These are phyloP conservation scores for Lysiphlebus fabarum DNA, from an alignment of 1,140 invertebrate species.

Conservation along the genomic window DNA sequence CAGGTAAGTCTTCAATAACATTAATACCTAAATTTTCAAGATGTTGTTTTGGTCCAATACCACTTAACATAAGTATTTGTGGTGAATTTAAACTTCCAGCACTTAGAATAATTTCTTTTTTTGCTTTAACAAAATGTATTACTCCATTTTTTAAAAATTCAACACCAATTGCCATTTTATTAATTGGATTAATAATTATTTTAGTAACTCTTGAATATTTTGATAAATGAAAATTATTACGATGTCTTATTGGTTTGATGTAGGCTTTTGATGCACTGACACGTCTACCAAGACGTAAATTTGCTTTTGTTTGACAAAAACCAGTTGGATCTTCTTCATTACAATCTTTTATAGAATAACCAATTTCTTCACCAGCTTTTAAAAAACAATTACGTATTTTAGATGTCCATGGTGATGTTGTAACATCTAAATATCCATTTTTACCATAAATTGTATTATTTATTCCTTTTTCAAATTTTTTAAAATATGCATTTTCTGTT, in stretches of 20 bases:
- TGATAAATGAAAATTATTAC: constrained; percentile 69
- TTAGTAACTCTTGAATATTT: constrained; percentile 65
- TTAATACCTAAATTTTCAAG: constrained; percentile 54
- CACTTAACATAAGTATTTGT: constrained; percentile 63
- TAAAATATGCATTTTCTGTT: constrained; percentile 60
- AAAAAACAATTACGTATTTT: constrained; percentile 60
- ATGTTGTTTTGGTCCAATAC: constrained; percentile 57
- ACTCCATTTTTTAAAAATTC: constrained; percentile 61
- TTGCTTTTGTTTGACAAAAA: constrained; percentile 69
- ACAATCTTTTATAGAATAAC: constrained; percentile 57
- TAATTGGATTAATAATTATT: constrained; percentile 63
- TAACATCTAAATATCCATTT: constrained; percentile 67
- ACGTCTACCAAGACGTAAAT: constrained; percentile 64
- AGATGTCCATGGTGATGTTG: constrained; percentile 62
- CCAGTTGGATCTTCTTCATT: constrained; percentile 62
- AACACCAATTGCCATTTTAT: constrained; percentile 64
- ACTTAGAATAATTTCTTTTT: constrained; percentile 60
- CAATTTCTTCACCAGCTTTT: constrained; percentile 58
- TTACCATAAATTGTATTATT: constrained; percentile 59
- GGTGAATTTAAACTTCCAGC: constrained; percentile 61
- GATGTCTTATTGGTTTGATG: constrained; percentile 59
- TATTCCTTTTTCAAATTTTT: not conserved
- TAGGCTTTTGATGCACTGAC: constrained; percentile 72
- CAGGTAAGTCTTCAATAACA: constrained; percentile 65
- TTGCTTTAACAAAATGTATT: constrained; percentile 49